Evolutionary conservation across 2,113 vertebrate species (phyloP), one percentile per base, ranked within the genome.

Genomic region (Girardinichthys multiradiatus): DNA sequence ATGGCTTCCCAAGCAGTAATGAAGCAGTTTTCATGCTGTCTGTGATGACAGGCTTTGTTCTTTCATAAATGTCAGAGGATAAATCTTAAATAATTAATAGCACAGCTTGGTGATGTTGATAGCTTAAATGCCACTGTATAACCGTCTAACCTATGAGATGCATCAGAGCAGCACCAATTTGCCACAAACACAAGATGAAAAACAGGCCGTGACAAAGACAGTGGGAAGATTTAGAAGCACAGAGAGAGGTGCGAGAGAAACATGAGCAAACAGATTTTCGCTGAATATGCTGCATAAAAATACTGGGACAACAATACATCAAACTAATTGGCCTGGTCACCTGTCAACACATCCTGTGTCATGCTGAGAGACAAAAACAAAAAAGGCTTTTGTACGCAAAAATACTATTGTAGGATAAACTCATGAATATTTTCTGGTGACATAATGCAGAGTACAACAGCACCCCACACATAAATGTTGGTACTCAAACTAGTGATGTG

Each of bases 281-380:
- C 80, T 90, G 82, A 79, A 83, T 77, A 74, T 26, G 65, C 77
- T 61, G 31, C 42, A 81, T 72, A 77, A 67, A n/a, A 64, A 64
- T n/a, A 9, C 48, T 54, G 65, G 65, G 66, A 64, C 75, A 59
- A 64, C 78, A 72, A 90, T 90, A 82, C 57, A 87, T 90, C 88
- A 89, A 45, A 66, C 61, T 86, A 86, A 91, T 88, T 86, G 79
- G 75, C 66, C 77, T 77, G 78, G 84, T 86, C 86, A 86, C 35
- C 83, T 70, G 74, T 63, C 80, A 85, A 72, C 68, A 70, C 75
- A 84, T 57, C 77, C 28, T n/a, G 51, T 74, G 75, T 74, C 72
- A 66, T 35, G 26, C 11, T 70, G 61, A 72, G 70, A 77, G 42
- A 42, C 71, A 81, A 77, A 68, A 74, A 61, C 30, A 64, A 80